These are phyloP conservation scores for Trichosurus vulpecula DNA, from an alignment of 2,797 vertebrate genomes.

Conservation along the genomic window DNA sequence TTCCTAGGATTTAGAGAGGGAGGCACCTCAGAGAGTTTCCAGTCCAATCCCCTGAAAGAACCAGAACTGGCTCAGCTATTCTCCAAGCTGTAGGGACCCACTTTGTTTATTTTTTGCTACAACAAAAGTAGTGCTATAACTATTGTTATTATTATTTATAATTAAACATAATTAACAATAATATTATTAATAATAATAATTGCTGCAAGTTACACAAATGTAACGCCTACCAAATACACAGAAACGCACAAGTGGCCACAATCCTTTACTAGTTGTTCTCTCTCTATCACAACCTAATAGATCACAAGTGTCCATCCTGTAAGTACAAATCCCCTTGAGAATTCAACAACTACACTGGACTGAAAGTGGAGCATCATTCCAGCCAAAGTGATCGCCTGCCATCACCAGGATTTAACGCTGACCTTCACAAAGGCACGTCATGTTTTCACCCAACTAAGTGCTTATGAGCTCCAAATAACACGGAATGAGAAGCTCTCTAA, in stretches of 20 bases:
- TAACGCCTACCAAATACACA: background rate
- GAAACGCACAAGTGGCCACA: background rate
- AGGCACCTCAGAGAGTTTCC: background rate
- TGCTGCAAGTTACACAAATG: background rate
- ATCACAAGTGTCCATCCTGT: background rate
- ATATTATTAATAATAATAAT: background rate
- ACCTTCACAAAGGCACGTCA: background rate
- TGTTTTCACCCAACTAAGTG: background rate
- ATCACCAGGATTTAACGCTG: background rate
- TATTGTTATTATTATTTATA: background rate
- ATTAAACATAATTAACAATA: background rate
- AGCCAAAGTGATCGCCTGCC: background rate
- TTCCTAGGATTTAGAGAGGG: background rate
- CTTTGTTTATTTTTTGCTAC: background rate
- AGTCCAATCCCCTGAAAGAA: background rate
- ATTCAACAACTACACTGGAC: background rate
- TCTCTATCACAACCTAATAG: background rate
- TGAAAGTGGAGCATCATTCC: background rate
- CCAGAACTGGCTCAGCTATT: background rate
- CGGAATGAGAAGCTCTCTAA: background rate
- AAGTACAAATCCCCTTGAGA: background rate
- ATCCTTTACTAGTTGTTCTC: background rate
- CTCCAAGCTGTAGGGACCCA: background rate
- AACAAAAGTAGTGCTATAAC: background rate
- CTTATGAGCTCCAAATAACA: background rate